Conservation (phyloP, 2,888 invertebrate species). For the Busseola fusca region DNA sequence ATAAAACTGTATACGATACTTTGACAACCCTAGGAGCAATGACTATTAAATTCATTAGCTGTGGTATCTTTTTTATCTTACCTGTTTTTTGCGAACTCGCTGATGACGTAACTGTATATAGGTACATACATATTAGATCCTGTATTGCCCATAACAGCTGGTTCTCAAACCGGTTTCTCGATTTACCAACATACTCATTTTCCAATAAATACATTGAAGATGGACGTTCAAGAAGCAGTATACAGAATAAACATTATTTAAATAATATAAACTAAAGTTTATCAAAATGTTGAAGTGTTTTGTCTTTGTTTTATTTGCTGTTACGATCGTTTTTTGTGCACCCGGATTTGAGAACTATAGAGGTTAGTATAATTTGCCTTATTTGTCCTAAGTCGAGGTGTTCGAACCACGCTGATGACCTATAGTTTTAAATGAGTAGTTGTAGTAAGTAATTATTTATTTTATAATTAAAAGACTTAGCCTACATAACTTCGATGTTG, state of each 20-base stretch:
- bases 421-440: not conserved
- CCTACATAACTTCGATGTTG: too few relatives aligned
- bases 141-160: conserved; percentile 41
- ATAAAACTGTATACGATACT: not conserved
- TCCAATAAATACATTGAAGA: conserved; percentile 32
- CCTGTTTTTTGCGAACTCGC: conserved; percentile 42
- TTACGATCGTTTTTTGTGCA: conserved; percentile 50
- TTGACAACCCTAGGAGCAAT: conserved; percentile 39
- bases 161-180: conserved; percentile 49
- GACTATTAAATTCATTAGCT: conserved; percentile 24
- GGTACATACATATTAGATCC: conserved; percentile 27
- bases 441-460: too few relatives aligned
- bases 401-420: not conserved
- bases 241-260: conserved; percentile 23
- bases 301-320: conserved; percentile 50
- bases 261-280: conserved; percentile 19
- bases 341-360: conserved; percentile 46
- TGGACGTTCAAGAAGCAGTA: conserved; percentile 40
- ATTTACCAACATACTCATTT: conserved; percentile 35
- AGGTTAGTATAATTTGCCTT: conserved; percentile 61
- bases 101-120: conserved; percentile 31
- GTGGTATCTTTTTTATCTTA: not conserved
- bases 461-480: too few relatives aligned
- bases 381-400: conserved; percentile 5
- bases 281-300: conserved; percentile 57